Evolutionary conservation across 2,797 vertebrate genomes (phyloP), one percentile per base, ranked within the genome.

Genomic region (Anabas testudineus): DNA sequence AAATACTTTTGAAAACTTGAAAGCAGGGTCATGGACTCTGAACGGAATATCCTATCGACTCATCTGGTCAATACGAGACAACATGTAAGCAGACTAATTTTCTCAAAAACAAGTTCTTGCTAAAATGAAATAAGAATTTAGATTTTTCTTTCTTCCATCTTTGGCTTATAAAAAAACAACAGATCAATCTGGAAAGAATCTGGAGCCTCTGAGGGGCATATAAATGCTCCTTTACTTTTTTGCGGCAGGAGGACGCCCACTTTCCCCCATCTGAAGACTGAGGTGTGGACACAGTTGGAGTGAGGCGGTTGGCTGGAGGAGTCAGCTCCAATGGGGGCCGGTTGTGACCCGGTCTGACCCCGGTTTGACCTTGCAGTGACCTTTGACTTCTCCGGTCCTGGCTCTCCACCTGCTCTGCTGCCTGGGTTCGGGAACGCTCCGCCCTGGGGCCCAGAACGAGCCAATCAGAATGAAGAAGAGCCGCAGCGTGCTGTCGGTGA

Each of bases 381-480:
- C 86, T 85, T 67, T 91, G 90, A 90, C 87, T 87, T 91, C 87
- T 91, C 92, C 89, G 90, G 92, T 92, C 92, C 93, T 94, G 93
- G 93, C 93, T 92, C 91, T 94, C 90, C 93, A 94, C 76, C 86
- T 94, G 87, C 92, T 94, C 83, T 94, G 93, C 87, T 94, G 93
- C 87, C 88, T 94, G 91, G 93, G 93, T 93, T 94, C 93, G 63
- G 92, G 91, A 92, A 90, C 91, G 78, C 90, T 93, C 90, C 91
- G 93, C 86, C 91, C 93, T 82, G 91, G 91, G 87, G 90, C 90
- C 87, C 92, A 93, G 91, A 92, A 93, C 92, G 90, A 94, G 87
- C 91, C 92, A 90, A 92, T 92, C 89, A 92, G 91, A 55, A 94
- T 94, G 93, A 94, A 93, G 88, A 94, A 93, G 87, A 93, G 93